phyloP scores from a whole-genome alignment of 2,797 vertebrate species.

The Notolabrus celidotus region DNA sequence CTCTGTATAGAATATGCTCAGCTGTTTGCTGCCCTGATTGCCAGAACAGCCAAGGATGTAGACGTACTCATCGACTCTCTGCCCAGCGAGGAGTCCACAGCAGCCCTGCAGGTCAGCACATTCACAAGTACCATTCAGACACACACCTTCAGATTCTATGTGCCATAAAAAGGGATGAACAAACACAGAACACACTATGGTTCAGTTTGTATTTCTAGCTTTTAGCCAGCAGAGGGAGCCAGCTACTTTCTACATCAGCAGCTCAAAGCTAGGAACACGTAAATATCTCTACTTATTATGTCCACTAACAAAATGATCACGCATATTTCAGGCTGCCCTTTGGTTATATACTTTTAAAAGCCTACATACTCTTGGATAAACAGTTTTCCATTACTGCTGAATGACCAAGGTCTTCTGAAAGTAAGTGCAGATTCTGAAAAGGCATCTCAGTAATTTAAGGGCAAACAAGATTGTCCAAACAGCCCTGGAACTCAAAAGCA shows the following conservation, averaged over 20 bases:
- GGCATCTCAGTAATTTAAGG: background rate
- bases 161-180: background rate
- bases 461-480: background rate
- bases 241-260: background rate
- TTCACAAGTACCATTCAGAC: background rate
- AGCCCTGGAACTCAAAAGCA: background rate
- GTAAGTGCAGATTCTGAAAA: background rate
- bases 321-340: background rate
- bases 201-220: background rate
- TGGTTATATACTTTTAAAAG: background rate
- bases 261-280: background rate
- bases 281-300: background rate
- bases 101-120: conserved; percentile 91
- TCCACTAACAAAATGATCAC: background rate
- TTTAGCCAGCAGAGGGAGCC: conserved; percentile 62
- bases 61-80: conserved; percentile 97
- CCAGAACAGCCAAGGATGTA: conserved; percentile 97
- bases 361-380: no score
- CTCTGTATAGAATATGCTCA: conserved; percentile 92
- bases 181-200: background rate
- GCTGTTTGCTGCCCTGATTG: conserved; percentile 97
- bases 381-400: background rate
- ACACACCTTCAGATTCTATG: background rate
- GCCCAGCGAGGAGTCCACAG: conserved; percentile 98
- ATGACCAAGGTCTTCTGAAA: background rate